Percentiles rank a stretch among this genome's conserved stretches.
Conservation (phyloP, 2,888 invertebrate genomes). For the Tetrapedia diversipes region DNA sequence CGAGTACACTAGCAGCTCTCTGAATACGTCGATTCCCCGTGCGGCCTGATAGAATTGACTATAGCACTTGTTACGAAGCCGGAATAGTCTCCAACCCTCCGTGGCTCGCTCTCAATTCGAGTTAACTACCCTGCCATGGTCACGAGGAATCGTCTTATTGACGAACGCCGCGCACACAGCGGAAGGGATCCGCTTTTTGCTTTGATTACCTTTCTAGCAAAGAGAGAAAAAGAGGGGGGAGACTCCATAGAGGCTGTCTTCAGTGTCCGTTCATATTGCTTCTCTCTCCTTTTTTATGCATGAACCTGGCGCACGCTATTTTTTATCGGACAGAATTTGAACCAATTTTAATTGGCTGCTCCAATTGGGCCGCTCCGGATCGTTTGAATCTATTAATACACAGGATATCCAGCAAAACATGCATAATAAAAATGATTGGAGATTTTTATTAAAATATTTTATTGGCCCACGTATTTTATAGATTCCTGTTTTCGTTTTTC, state of each 20-base stretch:
- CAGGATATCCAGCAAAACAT: too few relatives aligned
- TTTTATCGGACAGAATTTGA: not conserved
- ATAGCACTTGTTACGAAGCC: slow-evolving; percentile 60
- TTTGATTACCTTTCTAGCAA: too few relatives aligned
- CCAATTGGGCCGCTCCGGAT: not conserved
- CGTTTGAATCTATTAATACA: not conserved
- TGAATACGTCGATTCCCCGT: slow-evolving; percentile 56
- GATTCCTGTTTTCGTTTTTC: too few relatives aligned
- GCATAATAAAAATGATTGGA: not conserved
- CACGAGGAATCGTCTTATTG: slow-evolving; percentile 33
- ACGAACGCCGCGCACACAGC: not conserved
- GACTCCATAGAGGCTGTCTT: not conserved
- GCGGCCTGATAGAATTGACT: slow-evolving; percentile 62
- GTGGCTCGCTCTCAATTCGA: slow-evolving; percentile 15
- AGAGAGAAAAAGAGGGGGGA: too few relatives aligned
- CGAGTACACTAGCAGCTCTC: slow-evolving; percentile 31
- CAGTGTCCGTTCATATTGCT: not conserved
- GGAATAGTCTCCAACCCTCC: slow-evolving; percentile 10
- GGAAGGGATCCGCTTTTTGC: not conserved
- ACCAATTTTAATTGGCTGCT: not conserved
- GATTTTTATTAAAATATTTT: too few relatives aligned
- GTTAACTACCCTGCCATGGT: slow-evolving; percentile 34
- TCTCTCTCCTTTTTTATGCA: not conserved
- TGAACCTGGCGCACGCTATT: not conserved
- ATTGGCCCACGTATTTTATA: too few relatives aligned